Evolutionary conservation across 2,888 invertebrate species (phyloP).

Genomic region (Meiosimyza platycephala): DNA sequence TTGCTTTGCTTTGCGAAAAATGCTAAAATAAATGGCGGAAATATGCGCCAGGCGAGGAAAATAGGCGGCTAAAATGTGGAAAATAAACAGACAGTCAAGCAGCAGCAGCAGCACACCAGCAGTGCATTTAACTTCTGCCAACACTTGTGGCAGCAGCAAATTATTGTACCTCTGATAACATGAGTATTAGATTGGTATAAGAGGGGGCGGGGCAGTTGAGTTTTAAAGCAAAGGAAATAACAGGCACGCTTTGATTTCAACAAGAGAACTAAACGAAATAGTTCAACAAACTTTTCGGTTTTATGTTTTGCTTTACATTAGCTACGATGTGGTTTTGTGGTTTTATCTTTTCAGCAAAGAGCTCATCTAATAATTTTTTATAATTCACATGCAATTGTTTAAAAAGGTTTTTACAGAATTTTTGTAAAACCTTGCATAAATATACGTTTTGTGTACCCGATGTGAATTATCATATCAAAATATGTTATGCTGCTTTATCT

Average conservation of each 20-base stretch:
- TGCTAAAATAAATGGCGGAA: constrained; percentile 9
- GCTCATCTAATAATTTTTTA: too few relatives aligned
- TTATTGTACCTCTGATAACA: not conserved
- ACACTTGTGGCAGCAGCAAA: not conserved
- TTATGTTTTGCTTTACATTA: not conserved
- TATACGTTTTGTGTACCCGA: too few relatives aligned
- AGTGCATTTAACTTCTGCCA: not conserved
- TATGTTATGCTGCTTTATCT: too few relatives aligned
- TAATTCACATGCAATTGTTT: too few relatives aligned
- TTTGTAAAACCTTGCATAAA: too few relatives aligned
- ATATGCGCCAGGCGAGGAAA: not conserved
- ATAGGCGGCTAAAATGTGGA: not conserved
- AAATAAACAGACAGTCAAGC: not conserved
- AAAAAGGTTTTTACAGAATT: too few relatives aligned
- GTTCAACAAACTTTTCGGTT: constrained; percentile 30
- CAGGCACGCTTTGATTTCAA: not conserved
- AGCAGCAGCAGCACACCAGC: not conserved
- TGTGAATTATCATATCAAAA: too few relatives aligned
- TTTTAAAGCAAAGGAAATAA: too few relatives aligned
- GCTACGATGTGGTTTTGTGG: not conserved
- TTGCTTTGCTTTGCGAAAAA: not conserved
- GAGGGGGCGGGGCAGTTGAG: too few relatives aligned
- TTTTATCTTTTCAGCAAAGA: not conserved
- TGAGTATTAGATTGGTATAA: not conserved
- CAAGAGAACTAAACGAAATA: not conserved